Conservation (phyloP, 1,140 invertebrate species). For the Ridgeia piscesae region DNA sequence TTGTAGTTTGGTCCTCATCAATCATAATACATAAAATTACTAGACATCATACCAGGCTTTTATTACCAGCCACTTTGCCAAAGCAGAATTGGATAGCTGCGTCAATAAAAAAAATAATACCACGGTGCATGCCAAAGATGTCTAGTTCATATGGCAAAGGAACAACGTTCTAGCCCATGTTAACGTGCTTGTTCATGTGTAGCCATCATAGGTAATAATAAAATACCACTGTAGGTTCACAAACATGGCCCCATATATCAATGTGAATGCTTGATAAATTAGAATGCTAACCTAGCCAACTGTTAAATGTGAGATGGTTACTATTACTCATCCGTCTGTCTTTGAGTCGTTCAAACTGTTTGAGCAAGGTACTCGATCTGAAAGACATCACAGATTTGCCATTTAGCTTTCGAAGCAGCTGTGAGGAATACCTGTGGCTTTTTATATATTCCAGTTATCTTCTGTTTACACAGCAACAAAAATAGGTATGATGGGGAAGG, state of each 20-base stretch:
- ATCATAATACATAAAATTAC: background rate
- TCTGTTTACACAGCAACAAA: conserved; percentile 5
- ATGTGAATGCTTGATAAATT: background rate
- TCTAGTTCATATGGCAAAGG: too few relatives aligned
- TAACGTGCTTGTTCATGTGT: background rate
- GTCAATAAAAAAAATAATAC: background rate
- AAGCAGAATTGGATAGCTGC: background rate
- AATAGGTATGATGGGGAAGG: background rate
- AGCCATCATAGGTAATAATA: background rate
- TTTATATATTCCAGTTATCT: background rate
- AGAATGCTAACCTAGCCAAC: background rate
- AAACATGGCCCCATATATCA: background rate
- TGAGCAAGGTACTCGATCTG: background rate
- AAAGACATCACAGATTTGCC: background rate
- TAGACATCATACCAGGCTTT: background rate
- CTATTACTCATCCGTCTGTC: background rate
- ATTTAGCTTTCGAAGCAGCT: background rate
- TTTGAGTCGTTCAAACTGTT: background rate
- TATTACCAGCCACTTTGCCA: background rate
- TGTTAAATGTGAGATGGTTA: background rate
- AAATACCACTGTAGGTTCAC: background rate
- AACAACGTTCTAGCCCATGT: too few relatives aligned
- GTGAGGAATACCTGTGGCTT: background rate
- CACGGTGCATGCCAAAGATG: background rate
- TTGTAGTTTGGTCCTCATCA: background rate